phyloP scores from a whole-genome alignment of 2,797 vertebrate species.

The Sebastes alutus region DNA sequence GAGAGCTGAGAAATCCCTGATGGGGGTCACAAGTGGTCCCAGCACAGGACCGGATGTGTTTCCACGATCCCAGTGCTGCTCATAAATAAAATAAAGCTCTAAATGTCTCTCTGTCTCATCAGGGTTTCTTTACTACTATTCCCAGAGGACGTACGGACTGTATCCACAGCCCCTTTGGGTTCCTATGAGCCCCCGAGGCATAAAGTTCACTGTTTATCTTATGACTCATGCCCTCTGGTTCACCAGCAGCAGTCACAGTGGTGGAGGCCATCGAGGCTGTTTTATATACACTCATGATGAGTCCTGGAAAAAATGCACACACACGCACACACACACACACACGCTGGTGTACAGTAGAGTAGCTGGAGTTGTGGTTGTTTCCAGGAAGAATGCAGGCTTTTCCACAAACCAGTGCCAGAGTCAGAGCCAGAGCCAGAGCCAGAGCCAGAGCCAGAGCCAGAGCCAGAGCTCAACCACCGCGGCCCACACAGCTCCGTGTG shows the following conservation, averaged over 20 bases:
- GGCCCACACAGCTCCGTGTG: slow-evolving; percentile 18
- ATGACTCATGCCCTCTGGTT: slow-evolving; percentile 54
- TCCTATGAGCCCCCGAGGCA: slow-evolving; percentile 14
- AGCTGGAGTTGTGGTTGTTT: slow-evolving; percentile 41
- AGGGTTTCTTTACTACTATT: neutral
- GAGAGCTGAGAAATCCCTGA: slow-evolving; percentile 6
- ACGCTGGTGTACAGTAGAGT: slow-evolving; percentile 23
- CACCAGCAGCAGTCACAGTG: slow-evolving; percentile 16
- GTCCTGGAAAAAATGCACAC: slow-evolving; percentile 16
- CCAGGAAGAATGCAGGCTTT: slow-evolving; percentile 61
- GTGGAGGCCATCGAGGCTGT: slow-evolving; percentile 2
- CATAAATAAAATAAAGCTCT: slow-evolving; percentile 49
- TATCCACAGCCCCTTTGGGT: slow-evolving; percentile 14
- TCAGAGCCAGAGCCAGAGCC: slow-evolving; percentile 28
- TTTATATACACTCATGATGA: slow-evolving; percentile 17
- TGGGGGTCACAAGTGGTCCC: slow-evolving; percentile 4
- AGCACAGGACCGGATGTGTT: slow-evolving; percentile 26
- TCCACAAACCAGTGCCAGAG: slow-evolving; percentile 51
- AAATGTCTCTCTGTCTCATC: slow-evolving; percentile 19
- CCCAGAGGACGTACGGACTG: slow-evolving; percentile 3
- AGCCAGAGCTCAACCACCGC: slow-evolving; percentile 29
- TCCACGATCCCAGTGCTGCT: slow-evolving; percentile 16
- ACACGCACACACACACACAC: neutral
- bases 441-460: slow-evolving; percentile 22
- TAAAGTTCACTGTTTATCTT: slow-evolving; percentile 41